Base-by-base conservation (phyloP, 2,888 invertebrate species). In the Formica aserva region DNA sequence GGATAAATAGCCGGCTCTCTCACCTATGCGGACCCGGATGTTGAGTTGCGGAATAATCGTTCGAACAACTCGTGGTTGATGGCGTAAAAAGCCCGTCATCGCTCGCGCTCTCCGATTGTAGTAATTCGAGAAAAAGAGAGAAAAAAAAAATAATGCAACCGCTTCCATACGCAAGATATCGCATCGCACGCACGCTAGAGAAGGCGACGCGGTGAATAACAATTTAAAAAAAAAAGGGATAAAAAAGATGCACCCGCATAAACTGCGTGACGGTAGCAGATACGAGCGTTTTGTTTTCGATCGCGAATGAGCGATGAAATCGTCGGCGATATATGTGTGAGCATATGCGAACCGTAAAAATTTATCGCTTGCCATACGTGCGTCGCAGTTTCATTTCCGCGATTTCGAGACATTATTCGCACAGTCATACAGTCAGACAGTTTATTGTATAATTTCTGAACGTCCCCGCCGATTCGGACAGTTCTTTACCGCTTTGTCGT, bases 11-110 rank as follows among this genome's bases (percentile, higher is more conserved):
- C 72, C 60, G 82, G 52, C 45, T 45, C 41, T 67, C 72, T 87
- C 82, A 72, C 66, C 62, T 65, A 67, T 80, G 80, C 57, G 80
- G 48, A 87, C 63, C 80, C 63, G 76, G 60, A 85, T 52, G 76
- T 87, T n/a, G 82, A 84, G 22, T 71, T 55, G 63, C 71, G 41
- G 66, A 75, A 84, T 84, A 87, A 87, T 75, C 77, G 82, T 48
- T 66, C 62, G 55, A 72, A 71, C 66, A 45, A 38, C 29, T 57
- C 77, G 66, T 67, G 18, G 18, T 1, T 29, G 60, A 48, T 38
- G 26, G 41, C 63, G 41, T 66, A 76, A 76, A 78, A 26, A 32
- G n/a, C 26, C 29, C 38, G 62, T 11, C 38, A 15, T 22, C 48
- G 45, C 48, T 22, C 76, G 41, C 32, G 5, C 8, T 41, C 69